Percentiles rank a stretch among this genome's conserved stretches.
Evolutionary conservation across 2,888 invertebrate genomes (phyloP).

Genomic region (Chrysomela aeneicollis): DNA sequence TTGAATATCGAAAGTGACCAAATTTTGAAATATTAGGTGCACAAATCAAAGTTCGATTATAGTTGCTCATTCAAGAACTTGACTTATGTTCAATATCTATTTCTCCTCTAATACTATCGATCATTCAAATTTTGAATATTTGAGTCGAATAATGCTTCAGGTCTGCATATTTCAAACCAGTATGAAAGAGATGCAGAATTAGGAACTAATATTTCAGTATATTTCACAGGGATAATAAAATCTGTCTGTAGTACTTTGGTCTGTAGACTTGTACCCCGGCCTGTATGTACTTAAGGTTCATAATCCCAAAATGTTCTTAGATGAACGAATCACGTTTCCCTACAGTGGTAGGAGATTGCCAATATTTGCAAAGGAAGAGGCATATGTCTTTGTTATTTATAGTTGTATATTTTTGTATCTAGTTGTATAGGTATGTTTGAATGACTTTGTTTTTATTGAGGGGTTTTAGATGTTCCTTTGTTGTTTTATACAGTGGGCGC

Average conservation of each 20-base stretch:
- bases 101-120: too few relatives aligned
- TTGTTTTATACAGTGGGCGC: slow-evolving; percentile 24
- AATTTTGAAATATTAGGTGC: too few relatives aligned
- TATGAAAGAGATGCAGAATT: neutral
- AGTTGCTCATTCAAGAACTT: too few relatives aligned
- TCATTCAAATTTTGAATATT: neutral
- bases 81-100: too few relatives aligned
- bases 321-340: neutral
- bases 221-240: neutral
- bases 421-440: slow-evolving; percentile 25
- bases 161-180: neutral
- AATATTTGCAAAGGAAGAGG: neutral
- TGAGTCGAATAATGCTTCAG: neutral
- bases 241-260: neutral
- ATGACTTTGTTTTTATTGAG: slow-evolving; percentile 29
- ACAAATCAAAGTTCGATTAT: too few relatives aligned
- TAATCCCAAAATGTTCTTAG: neutral
- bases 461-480: slow-evolving; percentile 30
- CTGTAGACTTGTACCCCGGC: neutral
- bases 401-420: slow-evolving; percentile 35
- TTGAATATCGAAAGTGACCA: too few relatives aligned
- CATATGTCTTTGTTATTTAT: slow-evolving; percentile 1
- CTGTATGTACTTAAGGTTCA: neutral
- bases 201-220: too few relatives aligned
- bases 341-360: neutral